Conservation (phyloP, 2,797 vertebrate genomes). For the Calcarius lapponicus region DNA sequence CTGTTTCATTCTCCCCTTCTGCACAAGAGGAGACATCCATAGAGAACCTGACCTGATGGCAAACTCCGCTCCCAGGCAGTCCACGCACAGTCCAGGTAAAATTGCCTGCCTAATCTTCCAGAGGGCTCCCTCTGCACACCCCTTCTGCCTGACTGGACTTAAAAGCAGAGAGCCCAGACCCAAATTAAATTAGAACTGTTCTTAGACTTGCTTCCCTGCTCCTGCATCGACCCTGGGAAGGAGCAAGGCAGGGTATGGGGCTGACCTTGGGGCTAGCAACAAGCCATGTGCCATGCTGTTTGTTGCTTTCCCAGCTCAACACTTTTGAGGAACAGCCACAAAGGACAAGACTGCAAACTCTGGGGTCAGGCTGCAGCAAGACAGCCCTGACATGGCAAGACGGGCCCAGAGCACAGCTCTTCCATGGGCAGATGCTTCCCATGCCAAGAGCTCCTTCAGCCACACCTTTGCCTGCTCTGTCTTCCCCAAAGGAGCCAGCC, state of each 20-base stretch:
- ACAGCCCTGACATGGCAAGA: background rate
- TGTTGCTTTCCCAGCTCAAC: background rate
- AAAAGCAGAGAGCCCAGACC: background rate
- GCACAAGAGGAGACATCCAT: background rate
- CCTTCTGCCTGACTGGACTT: background rate
- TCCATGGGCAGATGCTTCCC: background rate
- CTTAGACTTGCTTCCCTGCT: background rate
- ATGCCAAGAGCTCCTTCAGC: background rate
- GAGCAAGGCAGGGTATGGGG: background rate
- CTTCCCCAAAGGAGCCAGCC: no score
- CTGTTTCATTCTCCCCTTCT: background rate
- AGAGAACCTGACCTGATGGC: background rate
- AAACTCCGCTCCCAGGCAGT: background rate
- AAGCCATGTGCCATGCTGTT: fast-evolving
- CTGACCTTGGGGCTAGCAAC: background rate
- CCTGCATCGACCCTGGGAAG: background rate
- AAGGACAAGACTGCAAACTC: background rate
- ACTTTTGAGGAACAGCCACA: background rate
- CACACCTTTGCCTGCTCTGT: background rate
- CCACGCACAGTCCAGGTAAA: background rate
- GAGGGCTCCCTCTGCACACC: background rate
- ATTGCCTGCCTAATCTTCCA: background rate
- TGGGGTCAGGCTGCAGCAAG: background rate
- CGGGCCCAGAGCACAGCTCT: background rate
- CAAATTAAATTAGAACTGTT: background rate